phyloP scores from a whole-genome alignment of 2,113 vertebrate genomes.

The Clupea harengus region DNA sequence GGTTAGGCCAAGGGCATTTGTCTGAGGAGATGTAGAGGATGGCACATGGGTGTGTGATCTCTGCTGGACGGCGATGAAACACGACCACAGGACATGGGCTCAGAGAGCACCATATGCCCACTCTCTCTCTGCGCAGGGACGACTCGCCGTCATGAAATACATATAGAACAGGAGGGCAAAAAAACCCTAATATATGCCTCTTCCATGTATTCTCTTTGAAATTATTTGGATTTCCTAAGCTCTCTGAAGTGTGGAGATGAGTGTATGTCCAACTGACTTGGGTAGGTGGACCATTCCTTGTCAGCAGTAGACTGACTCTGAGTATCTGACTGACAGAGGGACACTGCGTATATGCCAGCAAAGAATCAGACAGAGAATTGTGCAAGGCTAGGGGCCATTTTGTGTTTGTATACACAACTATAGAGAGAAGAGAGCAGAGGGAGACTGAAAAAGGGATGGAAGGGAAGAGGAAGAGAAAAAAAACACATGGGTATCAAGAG shows the following conservation, averaged over 20 bases:
- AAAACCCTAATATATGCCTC: not conserved
- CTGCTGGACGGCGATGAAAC: conserved; percentile 10
- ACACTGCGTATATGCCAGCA: not conserved
- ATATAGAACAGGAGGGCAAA: not conserved
- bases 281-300: not conserved
- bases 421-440: not conserved
- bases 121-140: conserved; percentile 23
- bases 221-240: not conserved
- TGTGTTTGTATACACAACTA: not conserved
- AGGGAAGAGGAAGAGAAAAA: not conserved
- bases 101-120: not conserved
- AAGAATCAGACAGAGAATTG: not conserved
- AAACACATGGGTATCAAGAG: not conserved
- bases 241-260: not conserved
- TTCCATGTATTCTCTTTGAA: not conserved
- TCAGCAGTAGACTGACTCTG: not conserved
- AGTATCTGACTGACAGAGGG: not conserved
- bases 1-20: not conserved
- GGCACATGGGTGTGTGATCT: conserved; percentile 14
- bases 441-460: not conserved
- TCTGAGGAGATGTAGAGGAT: not conserved
- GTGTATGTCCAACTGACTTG: conserved; percentile 1
- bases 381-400: not conserved
- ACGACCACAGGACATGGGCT: not conserved
- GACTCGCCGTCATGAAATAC: not conserved